Evolutionary conservation across 2,888 invertebrate genomes (phyloP), one percentile per base, ranked within the genome.

Genomic region (Cremastobaeus sp.): DNA sequence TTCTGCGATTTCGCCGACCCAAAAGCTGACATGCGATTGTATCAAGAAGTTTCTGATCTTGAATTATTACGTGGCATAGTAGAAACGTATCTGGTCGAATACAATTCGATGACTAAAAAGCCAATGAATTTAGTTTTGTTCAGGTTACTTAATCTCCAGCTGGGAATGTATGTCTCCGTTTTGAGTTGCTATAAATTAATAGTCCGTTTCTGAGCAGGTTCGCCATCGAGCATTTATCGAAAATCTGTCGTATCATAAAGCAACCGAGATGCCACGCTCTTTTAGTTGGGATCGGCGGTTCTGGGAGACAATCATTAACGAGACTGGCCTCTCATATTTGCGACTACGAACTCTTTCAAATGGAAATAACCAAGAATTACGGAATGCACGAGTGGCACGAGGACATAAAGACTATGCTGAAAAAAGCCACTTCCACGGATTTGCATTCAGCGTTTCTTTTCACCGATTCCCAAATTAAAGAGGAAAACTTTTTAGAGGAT

Each of bases 1-100:
- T 98, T 95, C 88, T 98, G 98, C 85, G 97, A 98, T 87, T 98
- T 98, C 85, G 93, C 94, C 0, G 97, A 98, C 89, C 95, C 96
- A 0, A 97, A 97, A 90, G 94, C 94, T 8, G 97, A 97, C 82
- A 92, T 92, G 8, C 92, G 96, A 25, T 92, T 95, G 82, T 98
- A 98, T 83, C 91, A 95, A 83, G 97, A 98, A 89, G 96, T 97
- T 0, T 88, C 90, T 0, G 95, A 97, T 84, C 89, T 97, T 84
- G 95, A 95, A 35, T 91, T 93, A 76, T 88, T 98, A 60, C 92
- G 93, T 65, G 89, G 91, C 0, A 95, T 96, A 3, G 96, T 96
- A 0, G 97, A 98, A 80, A 93, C 93, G 0, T 97, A 95, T 88
- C 89, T 98, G 9, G 92, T 93, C 0, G 98, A 98, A 85, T 97